A percentile compares a stretch with the other conserved stretches of the same genome.
Conservation (phyloP, 2,888 invertebrate genomes). For the Fabriciana adippe region DNA sequence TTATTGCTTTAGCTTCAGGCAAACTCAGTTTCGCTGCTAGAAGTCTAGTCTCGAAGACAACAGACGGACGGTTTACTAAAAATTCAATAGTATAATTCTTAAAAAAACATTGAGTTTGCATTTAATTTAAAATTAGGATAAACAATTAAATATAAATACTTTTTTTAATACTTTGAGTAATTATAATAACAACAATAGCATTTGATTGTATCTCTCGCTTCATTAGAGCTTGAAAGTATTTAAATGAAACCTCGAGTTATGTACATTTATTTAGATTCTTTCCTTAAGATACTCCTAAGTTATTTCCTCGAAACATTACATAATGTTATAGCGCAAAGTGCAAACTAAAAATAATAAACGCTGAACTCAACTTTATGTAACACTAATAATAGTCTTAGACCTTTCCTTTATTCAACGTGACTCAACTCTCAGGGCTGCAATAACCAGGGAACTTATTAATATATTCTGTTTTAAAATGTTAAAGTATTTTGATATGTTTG, state of each 20-base stretch:
- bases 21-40: no score
- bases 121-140: no score
- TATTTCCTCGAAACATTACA: constrained; percentile 2
- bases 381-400: constrained; percentile 8
- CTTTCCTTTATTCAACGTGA: constrained; percentile 4
- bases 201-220: neutral
- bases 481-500: no score
- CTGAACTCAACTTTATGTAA: constrained; percentile 13
- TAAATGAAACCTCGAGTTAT: neutral
- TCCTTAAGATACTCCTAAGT: neutral
- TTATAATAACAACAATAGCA: neutral
- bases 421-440: neutral
- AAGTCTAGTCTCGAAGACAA: no score
- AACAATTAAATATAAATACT: no score
- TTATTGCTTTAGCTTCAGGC: no score
- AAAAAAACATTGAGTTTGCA: no score
- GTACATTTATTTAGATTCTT: neutral
- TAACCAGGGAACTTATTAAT: neutral
- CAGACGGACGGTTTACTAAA: no score
- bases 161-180: neutral
- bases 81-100: no score
- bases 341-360: constrained; percentile 17
- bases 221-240: neutral
- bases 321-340: constrained; percentile 9
- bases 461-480: neutral